Evolutionary conservation across 2,113 vertebrate genomes (phyloP), one percentile per base, ranked within the genome.

Genomic region (Gila orcuttii): DNA sequence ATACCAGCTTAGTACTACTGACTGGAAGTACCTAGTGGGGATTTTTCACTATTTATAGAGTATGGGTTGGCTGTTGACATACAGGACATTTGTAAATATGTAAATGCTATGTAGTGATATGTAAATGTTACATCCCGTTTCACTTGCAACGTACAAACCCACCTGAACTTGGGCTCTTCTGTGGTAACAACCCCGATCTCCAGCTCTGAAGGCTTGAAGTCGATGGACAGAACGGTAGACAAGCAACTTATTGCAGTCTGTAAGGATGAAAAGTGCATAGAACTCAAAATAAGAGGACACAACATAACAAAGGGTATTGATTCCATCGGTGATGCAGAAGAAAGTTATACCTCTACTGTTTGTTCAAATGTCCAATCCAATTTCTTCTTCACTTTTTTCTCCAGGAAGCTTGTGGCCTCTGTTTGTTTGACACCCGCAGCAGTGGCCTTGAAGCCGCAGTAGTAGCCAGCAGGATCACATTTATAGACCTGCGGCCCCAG

Each of bases 351-450:
- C 96, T 99, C 98, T 59, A 99, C 95, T 13, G 97, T 99, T 91
- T 99, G 97, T 88, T 96, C 96, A 62, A 97, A 99, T 5, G 96
- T 98, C 98, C 98, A 99, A 79, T 99, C 98, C 91, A 97, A 95
- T 94, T 99, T 99, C 96, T 99, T 99, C 96, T 99, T 99, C 86
- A 99, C 96, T 95, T 99, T 99, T 94, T 99, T 99, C 94, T 99
- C 98, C 91, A 99, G 95, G 93, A 99, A 99, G 93, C 98, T 99
- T 92, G 97, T 99, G 80, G 98, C 98, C 91, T 99, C 98, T 8
- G 98, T 99, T 89, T 99, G 98, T 93, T 99, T 99, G 81, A 99
- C 97, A 50, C 98, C 98, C 1, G 98, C 97, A 25, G 97, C 97
- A 0, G 98, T 99, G 91, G 98, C 98, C 94, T 99, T 99, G 91